Evolutionary conservation across 2,888 invertebrate species (phyloP).

Genomic region (Sinhomidia bicolor): DNA sequence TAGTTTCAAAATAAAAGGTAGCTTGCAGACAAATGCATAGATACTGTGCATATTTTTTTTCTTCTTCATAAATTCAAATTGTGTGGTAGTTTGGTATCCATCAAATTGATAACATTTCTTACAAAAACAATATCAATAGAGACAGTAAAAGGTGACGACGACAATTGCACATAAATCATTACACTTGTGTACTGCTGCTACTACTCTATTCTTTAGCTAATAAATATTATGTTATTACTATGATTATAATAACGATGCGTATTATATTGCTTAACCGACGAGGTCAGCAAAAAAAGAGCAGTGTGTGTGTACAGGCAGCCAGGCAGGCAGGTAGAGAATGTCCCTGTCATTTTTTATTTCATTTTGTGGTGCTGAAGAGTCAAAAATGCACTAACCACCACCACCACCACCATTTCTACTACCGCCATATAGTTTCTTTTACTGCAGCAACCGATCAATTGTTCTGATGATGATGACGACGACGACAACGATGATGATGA

Average conservation of each 20-base stretch:
- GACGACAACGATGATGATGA: neutral
- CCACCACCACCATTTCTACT: neutral
- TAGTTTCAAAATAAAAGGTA: too few relatives aligned
- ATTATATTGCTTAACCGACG: constrained; percentile 3
- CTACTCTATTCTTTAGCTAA: too few relatives aligned
- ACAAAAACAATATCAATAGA: neutral
- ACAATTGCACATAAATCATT: neutral
- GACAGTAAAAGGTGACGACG: neutral
- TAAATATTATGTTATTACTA: neutral
- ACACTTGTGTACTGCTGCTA: neutral
- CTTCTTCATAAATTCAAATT: too few relatives aligned
- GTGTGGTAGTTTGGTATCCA: neutral
- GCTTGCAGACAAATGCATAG: too few relatives aligned
- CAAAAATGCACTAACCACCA: neutral
- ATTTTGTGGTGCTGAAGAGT: neutral
- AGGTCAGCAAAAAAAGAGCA: neutral
- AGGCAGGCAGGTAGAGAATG: too few relatives aligned
- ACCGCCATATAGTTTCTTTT: too few relatives aligned
- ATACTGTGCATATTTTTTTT: neutral
- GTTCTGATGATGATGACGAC: neutral
- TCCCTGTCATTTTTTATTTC: neutral
- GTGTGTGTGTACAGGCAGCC: too few relatives aligned
- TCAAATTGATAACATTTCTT: neutral
- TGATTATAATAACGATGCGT: neutral
- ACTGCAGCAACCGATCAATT: neutral